A percentile compares a stretch with the other conserved stretches of the same genome.
Conservation (phyloP, 1,140 invertebrate species). For the Anoplophora glabripennis region DNA sequence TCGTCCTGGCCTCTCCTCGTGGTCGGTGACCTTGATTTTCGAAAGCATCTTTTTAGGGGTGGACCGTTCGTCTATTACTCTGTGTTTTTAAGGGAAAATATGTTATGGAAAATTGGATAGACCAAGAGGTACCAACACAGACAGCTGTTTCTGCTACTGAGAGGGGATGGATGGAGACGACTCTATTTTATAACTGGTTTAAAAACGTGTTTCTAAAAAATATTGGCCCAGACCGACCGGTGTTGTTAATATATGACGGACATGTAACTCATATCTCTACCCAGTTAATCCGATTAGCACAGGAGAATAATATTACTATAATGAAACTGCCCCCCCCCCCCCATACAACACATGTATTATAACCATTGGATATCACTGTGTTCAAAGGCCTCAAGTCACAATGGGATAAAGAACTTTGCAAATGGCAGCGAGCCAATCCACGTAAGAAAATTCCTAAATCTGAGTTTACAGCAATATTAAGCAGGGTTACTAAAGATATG, state of each 20-base stretch:
- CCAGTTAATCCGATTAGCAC: neutral
- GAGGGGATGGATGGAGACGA: neutral
- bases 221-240: neutral
- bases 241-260: neutral
- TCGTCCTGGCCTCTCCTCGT: too few species aligned
- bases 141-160: neutral
- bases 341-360: conserved; percentile 38
- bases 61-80: too few species aligned
- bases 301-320: conserved; percentile 27
- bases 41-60: too few species aligned
- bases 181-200: neutral
- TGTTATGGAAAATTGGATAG: conserved; percentile 5
- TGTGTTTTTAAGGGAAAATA: neutral
- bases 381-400: conserved; percentile 39
- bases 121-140: neutral
- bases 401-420: conserved; percentile 24
- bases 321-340: conserved; percentile 30
- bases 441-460: conserved; percentile 4
- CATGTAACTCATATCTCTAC: neutral
- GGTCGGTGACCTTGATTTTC: too few species aligned
- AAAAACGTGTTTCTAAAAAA: neutral
- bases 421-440: conserved; percentile 5
- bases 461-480: neutral
- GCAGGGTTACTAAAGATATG: neutral
- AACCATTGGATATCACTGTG: conserved; percentile 39